Percentiles rank a stretch among this genome's conserved stretches.
phyloP scores from a whole-genome alignment of 2,113 vertebrate species.

The Herpailurus yagouaroundi region DNA sequence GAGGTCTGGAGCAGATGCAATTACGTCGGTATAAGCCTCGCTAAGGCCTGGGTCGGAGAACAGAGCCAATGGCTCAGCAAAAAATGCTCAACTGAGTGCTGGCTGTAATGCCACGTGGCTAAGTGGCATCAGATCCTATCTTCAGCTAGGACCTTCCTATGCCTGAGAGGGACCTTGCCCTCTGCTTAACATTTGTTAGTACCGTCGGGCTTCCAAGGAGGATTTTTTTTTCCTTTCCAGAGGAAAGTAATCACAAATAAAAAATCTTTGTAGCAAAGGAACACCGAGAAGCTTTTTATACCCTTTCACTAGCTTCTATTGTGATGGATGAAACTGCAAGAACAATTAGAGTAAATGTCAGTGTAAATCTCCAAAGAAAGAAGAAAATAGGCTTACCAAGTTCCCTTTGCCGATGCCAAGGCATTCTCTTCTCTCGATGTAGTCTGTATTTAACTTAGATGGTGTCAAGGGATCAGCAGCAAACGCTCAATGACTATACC shows the following conservation, averaged over 20 bases:
- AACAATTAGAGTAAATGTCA: constrained; percentile 67
- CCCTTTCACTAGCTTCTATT: constrained; percentile 44
- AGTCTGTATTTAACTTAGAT: constrained; percentile 36
- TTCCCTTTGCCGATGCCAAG: constrained; percentile 21
- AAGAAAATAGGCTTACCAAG: constrained; percentile 25
- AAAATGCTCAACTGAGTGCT: not conserved
- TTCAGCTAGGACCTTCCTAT: not conserved
- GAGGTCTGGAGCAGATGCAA: not conserved
- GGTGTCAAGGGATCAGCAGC: constrained; percentile 7
- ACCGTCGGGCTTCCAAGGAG: not conserved
- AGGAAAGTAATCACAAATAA: constrained; percentile 60
- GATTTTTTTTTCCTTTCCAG: constrained; percentile 51
- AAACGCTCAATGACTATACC: not conserved
- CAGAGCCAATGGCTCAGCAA: not conserved
- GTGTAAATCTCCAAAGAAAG: constrained; percentile 65
- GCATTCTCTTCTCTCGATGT: not conserved
- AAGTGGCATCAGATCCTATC: not conserved
- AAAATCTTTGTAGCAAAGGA: constrained; percentile 35
- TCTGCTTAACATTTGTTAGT: not conserved
- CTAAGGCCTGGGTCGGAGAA: not conserved
- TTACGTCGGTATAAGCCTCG: not conserved
- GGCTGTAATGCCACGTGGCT: not conserved
- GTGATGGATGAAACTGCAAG: constrained; percentile 61
- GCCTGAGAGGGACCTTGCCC: not conserved
- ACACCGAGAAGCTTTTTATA: constrained; percentile 38